Base-by-base conservation (phyloP, 2,888 invertebrate genomes). In the Lymantria dispar region DNA sequence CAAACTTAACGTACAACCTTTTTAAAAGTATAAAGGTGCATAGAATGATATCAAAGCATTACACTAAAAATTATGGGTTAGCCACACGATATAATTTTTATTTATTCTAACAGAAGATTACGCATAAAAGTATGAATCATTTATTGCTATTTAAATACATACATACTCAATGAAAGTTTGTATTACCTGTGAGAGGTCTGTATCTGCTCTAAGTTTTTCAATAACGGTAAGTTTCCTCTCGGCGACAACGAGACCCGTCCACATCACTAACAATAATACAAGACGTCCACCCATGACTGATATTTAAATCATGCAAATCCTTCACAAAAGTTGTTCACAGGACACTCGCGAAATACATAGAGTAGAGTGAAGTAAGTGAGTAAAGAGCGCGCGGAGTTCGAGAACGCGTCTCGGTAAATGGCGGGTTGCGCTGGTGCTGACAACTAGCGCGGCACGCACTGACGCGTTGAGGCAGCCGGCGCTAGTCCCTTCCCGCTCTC, bases 101-200 rank as follows among this genome's bases (percentile, higher is more conserved):
- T 22, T 22, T 22, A 22, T 5, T 22, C 5, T 22, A 22, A 22
- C 22, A 22, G 22, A 36, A 36, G 36, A 11, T 11, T 36, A 36
- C 2, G 7, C 36, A 11, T 36, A 36, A 36, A 36, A 9, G 9
- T 36, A 36, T 36, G 36, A 36, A 7, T 11, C 36, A 11, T 11
- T 11, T 36, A 36, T 11, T 36, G 36, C 36, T 11, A 22, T 36
- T 36, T 36, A 76, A 84, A 83, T 36, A 62, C 54, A 60, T 49
- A 56, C 61, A 52, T 64, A 68, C 64, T 72, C 58, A 51, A 72
- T 68, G 51, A 76, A 84, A 83, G 73, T 80, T 83, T 76, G 55
- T 56, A 70, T 84, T 92, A 94, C 95, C 94, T 94, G 93, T 62
- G 94, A 94, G 64, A 95, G 90, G 78, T 95, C 94, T 56, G 93